These are phyloP conservation scores for Amphimallon solstitiale DNA, from an alignment of 2,888 invertebrate species.

Conservation along the genomic window DNA sequence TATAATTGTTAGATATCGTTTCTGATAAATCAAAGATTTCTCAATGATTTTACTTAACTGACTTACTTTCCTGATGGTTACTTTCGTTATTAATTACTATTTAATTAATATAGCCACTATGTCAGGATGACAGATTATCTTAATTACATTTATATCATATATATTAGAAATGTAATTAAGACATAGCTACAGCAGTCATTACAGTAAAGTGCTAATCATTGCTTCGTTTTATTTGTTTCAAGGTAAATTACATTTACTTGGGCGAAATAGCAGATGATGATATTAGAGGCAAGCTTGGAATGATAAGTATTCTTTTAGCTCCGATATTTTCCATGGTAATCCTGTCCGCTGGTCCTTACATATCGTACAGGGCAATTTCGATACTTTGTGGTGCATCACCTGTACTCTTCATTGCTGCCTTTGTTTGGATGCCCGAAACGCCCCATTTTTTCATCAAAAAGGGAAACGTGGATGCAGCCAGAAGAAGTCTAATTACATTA, in stretches of 20 bases:
- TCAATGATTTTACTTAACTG: no score
- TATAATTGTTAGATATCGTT: no score
- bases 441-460: conserved; percentile 63
- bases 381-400: conserved; percentile 57
- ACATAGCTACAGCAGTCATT: no score
- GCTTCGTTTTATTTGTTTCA: no score
- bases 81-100: no score
- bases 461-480: conserved; percentile 55
- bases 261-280: conserved; percentile 63
- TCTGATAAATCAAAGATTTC: no score
- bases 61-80: no score
- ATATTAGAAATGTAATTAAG: no score
- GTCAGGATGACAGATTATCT: no score
- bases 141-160: no score
- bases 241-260: conserved; percentile 59
- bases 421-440: conserved; percentile 63
- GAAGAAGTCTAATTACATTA: conserved; percentile 51
- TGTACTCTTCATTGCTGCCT: conserved; percentile 55
- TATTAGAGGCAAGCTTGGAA: conserved; percentile 62
- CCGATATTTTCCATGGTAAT: conserved; percentile 59
- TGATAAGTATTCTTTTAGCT: conserved; percentile 56
- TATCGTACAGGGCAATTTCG: conserved; percentile 56
- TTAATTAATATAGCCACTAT: no score
- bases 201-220: no score
- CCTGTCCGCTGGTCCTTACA: conserved; percentile 59